Base-by-base conservation (phyloP, 2,888 invertebrate species). In the Sclerodermus sp. region DNA sequence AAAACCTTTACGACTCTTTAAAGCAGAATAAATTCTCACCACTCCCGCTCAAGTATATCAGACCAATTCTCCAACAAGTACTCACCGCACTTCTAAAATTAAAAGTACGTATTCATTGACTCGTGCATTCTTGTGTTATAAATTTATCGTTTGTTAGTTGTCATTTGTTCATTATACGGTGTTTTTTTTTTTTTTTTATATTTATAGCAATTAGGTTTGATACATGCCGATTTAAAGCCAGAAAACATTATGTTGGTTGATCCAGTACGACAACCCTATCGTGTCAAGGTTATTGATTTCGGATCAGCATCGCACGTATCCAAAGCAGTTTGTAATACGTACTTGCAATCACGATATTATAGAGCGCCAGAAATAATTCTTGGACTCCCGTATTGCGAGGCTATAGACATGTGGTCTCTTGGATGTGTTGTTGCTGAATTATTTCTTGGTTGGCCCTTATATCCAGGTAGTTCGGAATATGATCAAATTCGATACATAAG, bases 181-280 rank as follows among this genome's bases (percentile, higher is more conserved):
- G 8, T 23, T 23, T 23, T 5, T 23, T n/a, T 18, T n/a, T 4
- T 12, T 41, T 23, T 6, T 17, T 41, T 8, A 29, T 2, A 4
- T 61, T 80, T 81, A 38, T 84, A 96, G 90, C 96, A 97, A 89
- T 86, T 99, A 76, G 98, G 98, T 64, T 85, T 99, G 74, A 99
- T 99, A 78, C 99, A 99, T 82, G 99, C 99, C 58, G 99, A 99
- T 81, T 82, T 99, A 74, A 99, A 99, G 81, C 99, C 99, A 14
- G 99, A 99, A 82, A 99, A 99, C 82, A 99, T 99, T 77, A 99
- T 99, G 99, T 81, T 99, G 80, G 98, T 99, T 65, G 98, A 99
- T 82, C 99, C 98, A 41, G 90, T 91, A 51, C 87, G 97, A 60
- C 96, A 97, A 79, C 99, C 99, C 1, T 99, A 97, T 82, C 86